phyloP scores from a whole-genome alignment of 2,797 vertebrate species.

The Nannoperca australis region DNA sequence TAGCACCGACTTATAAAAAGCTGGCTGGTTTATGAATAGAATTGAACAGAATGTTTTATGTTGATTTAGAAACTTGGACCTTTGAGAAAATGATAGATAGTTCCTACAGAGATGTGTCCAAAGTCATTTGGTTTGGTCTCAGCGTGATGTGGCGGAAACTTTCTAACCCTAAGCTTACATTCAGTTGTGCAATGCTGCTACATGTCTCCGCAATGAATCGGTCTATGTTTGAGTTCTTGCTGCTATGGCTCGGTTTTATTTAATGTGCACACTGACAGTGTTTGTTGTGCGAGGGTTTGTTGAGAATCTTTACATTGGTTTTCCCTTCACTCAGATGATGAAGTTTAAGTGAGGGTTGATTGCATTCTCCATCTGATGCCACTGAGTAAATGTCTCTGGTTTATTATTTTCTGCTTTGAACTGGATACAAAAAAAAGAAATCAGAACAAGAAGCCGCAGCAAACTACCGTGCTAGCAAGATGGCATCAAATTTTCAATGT shows the following conservation, averaged over 20 bases:
- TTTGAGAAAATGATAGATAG: neutral
- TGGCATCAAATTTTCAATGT: neutral
- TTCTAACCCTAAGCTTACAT: neutral
- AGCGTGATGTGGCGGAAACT: neutral
- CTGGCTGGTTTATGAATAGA: constrained; percentile 6
- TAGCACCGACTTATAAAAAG: neutral
- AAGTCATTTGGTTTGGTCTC: neutral
- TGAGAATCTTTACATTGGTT: constrained; percentile 4
- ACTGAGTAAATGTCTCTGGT: constrained; percentile 3
- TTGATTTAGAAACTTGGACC: neutral
- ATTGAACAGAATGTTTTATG: neutral
- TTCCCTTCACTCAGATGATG: neutral
- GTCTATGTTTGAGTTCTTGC: neutral
- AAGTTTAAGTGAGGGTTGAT: neutral
- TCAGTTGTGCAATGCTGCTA: neutral
- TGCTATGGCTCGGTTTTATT: constrained; percentile 18
- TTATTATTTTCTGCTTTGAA: constrained; percentile 21
- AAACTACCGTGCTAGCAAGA: neutral
- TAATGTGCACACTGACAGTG: constrained; percentile 17
- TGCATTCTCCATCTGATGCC: constrained; percentile 14
- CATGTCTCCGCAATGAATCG: neutral
- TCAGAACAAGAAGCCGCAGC: neutral
- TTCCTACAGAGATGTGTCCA: neutral
- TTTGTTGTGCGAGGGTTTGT: constrained; percentile 10
- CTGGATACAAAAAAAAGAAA: neutral